Evolutionary conservation across 1,140 invertebrate species (phyloP).

Genomic region (Protaetia brevitarsis): DNA sequence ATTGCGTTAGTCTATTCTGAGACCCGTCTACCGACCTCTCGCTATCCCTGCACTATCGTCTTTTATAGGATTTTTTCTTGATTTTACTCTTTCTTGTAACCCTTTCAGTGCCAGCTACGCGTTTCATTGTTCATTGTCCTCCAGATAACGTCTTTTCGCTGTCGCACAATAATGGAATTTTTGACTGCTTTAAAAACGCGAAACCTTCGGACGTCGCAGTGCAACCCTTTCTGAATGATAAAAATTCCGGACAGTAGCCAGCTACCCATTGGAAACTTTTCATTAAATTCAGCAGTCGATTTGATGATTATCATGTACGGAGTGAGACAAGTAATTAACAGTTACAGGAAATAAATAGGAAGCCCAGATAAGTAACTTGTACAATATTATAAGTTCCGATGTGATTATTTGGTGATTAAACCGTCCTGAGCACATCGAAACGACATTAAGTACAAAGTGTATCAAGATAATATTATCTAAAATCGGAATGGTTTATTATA

Average conservation of each 20-base stretch:
- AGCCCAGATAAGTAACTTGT: constrained; percentile 34
- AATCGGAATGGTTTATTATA: too few species aligned
- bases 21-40: neutral
- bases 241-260: neutral
- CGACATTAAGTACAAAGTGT: constrained; percentile 41
- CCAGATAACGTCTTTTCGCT: constrained; percentile 26
- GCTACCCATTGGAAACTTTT: constrained; percentile 1
- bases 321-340: constrained; percentile 13
- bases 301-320: neutral
- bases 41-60: neutral
- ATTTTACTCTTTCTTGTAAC: constrained; percentile 28
- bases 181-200: neutral
- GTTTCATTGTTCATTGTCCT: constrained; percentile 25
- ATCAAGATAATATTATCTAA: too few species aligned
- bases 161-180: constrained; percentile 17
- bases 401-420: constrained; percentile 40
- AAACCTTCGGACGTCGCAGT: neutral
- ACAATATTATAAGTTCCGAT: constrained; percentile 39
- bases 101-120: constrained; percentile 27
- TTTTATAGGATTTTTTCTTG: constrained; percentile 26
- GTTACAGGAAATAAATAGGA: constrained; percentile 26
- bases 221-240: neutral
- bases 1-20: constrained; percentile 30
- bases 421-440: constrained; percentile 37
- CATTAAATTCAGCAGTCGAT: constrained; percentile 6